phyloP scores from a whole-genome alignment of 2,888 invertebrate species.

The Eilema caniola region DNA sequence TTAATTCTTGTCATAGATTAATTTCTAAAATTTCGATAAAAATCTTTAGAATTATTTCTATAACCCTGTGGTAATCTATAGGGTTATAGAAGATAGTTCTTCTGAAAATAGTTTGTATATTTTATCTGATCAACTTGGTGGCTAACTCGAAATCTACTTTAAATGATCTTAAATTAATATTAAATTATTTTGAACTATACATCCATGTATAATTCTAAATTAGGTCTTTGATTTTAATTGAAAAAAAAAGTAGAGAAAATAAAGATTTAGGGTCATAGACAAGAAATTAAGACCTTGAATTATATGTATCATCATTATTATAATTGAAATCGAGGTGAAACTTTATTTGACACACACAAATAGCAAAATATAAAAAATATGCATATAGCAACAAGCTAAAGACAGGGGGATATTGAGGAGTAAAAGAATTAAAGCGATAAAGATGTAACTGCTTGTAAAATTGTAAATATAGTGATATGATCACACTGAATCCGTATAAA shows the following conservation, averaged over 20 bases:
- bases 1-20: slow-evolving; percentile 51
- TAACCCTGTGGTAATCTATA: not conserved
- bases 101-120: not conserved
- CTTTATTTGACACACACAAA: not conserved
- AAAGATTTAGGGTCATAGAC: not conserved
- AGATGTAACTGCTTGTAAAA: not conserved
- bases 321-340: not conserved
- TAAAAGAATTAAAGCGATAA: not conserved
- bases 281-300: not conserved
- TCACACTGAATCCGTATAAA: not conserved
- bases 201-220: no score
- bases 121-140: not conserved
- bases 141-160: not conserved
- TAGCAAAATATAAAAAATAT: no score
- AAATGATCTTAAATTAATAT: not conserved
- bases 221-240: not conserved
- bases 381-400: no score
- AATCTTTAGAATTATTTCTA: not conserved
- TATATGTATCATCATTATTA: not conserved
- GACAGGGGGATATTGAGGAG: not conserved
- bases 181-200: not conserved
- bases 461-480: not conserved
- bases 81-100: not conserved
- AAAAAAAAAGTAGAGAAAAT: not conserved
- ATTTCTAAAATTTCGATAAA: slow-evolving; percentile 41